Evolutionary conservation across 2,113 vertebrate genomes (phyloP).

Genomic region (Atrichornis clamosus): DNA sequence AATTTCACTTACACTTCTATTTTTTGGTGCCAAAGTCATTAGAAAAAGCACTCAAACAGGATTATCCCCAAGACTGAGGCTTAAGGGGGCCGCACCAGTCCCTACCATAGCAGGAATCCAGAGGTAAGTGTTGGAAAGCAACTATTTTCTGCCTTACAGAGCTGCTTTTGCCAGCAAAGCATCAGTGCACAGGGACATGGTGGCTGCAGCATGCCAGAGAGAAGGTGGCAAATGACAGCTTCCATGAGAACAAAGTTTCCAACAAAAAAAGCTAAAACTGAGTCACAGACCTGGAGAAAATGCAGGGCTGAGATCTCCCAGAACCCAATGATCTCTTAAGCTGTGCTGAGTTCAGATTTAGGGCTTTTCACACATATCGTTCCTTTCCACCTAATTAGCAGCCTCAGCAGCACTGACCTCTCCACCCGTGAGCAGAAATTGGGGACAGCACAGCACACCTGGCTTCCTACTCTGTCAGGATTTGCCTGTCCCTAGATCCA

Average conservation of each 20-base stretch:
- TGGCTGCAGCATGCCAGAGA: neutral
- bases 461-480: neutral
- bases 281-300: neutral
- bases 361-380: neutral
- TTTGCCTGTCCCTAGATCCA: neutral
- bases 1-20: neutral
- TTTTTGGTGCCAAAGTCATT: neutral
- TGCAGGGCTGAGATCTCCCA: neutral
- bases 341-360: neutral
- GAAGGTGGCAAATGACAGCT: neutral
- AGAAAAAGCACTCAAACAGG: constrained; percentile 8
- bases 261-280: neutral
- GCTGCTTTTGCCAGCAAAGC: neutral
- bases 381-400: neutral
- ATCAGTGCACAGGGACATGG: neutral
- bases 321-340: neutral
- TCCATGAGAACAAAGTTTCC: neutral
- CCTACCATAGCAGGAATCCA: neutral
- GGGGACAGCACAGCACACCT: neutral
- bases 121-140: neutral
- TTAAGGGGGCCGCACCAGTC: neutral
- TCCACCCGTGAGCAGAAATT: neutral
- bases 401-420: neutral
- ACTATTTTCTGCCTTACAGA: neutral
- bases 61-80: constrained; percentile 8